These are phyloP conservation scores for Nomada hirtipes DNA, from an alignment of 2,888 invertebrate genomes.

Conservation along the genomic window DNA sequence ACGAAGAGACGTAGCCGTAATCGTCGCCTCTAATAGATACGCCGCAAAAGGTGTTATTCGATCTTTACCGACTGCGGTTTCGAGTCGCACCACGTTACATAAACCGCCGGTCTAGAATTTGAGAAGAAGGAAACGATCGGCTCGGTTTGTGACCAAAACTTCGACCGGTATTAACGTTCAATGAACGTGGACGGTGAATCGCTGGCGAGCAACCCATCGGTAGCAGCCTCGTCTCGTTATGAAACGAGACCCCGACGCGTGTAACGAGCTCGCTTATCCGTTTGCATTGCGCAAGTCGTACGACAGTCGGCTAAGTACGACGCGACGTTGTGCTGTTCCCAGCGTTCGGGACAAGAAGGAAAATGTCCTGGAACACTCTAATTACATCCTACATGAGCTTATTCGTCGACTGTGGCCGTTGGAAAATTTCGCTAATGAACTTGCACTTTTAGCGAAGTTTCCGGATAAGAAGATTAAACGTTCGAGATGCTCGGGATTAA, in stretches of 20 bases:
- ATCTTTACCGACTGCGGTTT: conserved; percentile 37
- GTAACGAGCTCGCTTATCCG: conserved; percentile 47
- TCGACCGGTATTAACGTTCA: conserved; percentile 43
- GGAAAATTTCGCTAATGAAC: conserved; percentile 9
- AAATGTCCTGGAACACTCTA: conserved; percentile 48
- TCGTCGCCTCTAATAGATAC: conserved; percentile 6
- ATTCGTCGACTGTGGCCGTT: neutral
- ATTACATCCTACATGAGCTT: conserved; percentile 32
- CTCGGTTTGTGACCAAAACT: conserved; percentile 47
- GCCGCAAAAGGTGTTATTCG: conserved; percentile 37
- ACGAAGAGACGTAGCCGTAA: neutral
- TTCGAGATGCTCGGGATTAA: no score
- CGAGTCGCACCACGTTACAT: conserved; percentile 37
- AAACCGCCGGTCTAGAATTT: conserved; percentile 54
- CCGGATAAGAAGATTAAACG: no score
- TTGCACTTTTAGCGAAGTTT: neutral
- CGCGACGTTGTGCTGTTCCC: conserved; percentile 41
- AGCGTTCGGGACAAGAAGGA: conserved; percentile 43
- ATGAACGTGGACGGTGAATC: conserved; percentile 42
- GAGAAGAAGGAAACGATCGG: conserved; percentile 58
- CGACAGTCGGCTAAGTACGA: conserved; percentile 18
- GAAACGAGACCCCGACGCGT: conserved; percentile 47
- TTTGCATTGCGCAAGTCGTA: conserved; percentile 56
- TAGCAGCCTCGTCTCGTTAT: conserved; percentile 48
- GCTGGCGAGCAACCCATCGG: conserved; percentile 31